Conservation (phyloP, 2,888 invertebrate species). For the Deilephila elpenor region DNA sequence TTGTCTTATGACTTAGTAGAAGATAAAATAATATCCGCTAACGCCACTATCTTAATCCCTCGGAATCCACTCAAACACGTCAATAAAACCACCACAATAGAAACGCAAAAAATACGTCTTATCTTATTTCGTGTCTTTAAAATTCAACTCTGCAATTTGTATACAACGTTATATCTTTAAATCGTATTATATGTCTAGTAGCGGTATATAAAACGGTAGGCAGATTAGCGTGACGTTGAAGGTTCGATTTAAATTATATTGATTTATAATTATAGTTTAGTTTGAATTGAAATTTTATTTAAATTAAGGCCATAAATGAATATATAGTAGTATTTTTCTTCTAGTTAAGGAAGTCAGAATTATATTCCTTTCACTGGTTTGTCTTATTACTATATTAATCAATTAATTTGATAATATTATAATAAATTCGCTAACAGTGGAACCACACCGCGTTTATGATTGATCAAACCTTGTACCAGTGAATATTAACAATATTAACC, state of each 20-base stretch:
- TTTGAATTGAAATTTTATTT: no score
- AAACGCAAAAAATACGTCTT: not conserved
- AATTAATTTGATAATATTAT: not conserved
- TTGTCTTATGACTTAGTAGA: not conserved
- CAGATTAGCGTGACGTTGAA: no score
- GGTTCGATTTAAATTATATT: no score
- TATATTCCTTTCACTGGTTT: no score
- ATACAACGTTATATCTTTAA: not conserved
- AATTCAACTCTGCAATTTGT: not conserved
- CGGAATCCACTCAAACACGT: not conserved
- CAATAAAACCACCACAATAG: not conserved
- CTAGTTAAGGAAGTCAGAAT: no score
- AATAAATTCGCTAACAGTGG: not conserved
- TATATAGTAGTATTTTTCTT: no score
- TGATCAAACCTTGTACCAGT: not conserved
- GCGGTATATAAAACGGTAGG: no score
- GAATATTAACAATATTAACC: not conserved
- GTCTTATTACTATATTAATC: no score
- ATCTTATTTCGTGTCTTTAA: not conserved
- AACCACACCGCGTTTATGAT: not conserved
- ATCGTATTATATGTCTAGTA: no score
- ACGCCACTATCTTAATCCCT: slow-evolving; percentile 17
- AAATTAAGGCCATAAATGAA: no score
- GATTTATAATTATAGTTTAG: no score
- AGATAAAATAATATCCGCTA: not conserved